Evolutionary conservation across 2,797 vertebrate genomes (phyloP).

Genomic region (Hybognathus amarus): DNA sequence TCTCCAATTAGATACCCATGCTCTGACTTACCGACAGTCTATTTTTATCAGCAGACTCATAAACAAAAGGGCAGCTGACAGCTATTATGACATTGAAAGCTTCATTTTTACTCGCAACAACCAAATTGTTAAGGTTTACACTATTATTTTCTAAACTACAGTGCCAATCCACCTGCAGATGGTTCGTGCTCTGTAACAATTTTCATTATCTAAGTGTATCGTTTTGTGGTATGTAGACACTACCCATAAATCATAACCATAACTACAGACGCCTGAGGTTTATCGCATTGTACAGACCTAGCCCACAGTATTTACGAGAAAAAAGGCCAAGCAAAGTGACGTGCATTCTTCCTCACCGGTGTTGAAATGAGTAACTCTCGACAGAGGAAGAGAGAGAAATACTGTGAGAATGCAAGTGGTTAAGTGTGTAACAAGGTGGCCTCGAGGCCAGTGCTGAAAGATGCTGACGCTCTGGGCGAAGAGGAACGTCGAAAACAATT

Average conservation of each 20-base stretch:
- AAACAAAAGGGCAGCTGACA: constrained; percentile 46
- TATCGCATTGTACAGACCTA: constrained; percentile 62
- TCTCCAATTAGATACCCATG: constrained; percentile 57
- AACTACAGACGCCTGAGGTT: constrained; percentile 61
- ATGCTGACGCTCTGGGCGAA: constrained; percentile 70
- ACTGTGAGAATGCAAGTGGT: constrained; percentile 78
- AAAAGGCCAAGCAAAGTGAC: constrained; percentile 69
- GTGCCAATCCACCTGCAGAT: constrained; percentile 58
- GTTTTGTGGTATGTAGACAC: constrained; percentile 55
- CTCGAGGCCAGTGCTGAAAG: constrained; percentile 77
- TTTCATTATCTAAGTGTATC: constrained; percentile 56
- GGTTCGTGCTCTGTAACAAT: constrained; percentile 61
- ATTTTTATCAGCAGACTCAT: constrained; percentile 52
- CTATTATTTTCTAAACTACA: constrained; percentile 28
- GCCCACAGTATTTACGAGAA: constrained; percentile 70
- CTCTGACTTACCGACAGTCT: constrained; percentile 62
- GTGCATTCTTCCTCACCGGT: constrained; percentile 68
- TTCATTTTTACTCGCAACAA: constrained; percentile 32
- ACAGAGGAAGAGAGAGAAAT: constrained; percentile 71
- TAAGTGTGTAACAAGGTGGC: constrained; percentile 80
- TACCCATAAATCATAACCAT: constrained; percentile 65
- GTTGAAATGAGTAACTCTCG: constrained; percentile 76
- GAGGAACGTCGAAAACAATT: constrained; percentile 69
- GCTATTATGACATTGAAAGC: constrained; percentile 56
- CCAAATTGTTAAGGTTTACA: constrained; percentile 21